phyloP scores from a whole-genome alignment of 92 coral and sea anemone species.

The Bergia puertoricense region DNA sequence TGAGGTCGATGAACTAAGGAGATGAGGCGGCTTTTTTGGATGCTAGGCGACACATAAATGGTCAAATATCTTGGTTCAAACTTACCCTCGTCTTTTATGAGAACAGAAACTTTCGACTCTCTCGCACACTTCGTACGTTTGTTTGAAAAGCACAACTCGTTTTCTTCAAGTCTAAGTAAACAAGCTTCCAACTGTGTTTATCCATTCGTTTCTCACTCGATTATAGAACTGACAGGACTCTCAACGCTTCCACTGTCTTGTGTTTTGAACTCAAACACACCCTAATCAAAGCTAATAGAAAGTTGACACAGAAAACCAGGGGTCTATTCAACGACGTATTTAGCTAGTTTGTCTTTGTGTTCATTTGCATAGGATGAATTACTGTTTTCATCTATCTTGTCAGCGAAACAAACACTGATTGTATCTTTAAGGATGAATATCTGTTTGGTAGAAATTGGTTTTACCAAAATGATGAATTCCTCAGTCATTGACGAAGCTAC shows the following conservation, averaged over 20 bases:
- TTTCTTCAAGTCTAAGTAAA: background rate
- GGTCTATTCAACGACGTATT: conserved; percentile 22
- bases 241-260: background rate
- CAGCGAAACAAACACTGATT: conserved; percentile 16
- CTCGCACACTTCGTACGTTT: background rate
- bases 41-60: too few species aligned
- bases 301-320: conserved; percentile 20
- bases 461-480: conserved; percentile 27
- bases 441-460: conserved; percentile 17
- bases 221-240: conserved; percentile 22
- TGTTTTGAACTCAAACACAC: conserved; percentile 27
- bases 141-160: background rate
- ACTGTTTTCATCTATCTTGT: conserved; percentile 25
- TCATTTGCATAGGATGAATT: conserved; percentile 35
- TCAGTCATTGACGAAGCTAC: conserved; percentile 3
- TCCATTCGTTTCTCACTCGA: conserved; percentile 8
- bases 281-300: background rate
- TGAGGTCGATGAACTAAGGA: too few species aligned
- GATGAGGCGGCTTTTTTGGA: too few species aligned
- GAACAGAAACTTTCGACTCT: background rate
- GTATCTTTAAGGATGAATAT: conserved; percentile 7
- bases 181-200: conserved; percentile 18
- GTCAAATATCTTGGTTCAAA: background rate
- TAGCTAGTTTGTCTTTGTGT: background rate
- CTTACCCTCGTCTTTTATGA: background rate